Base-by-base conservation (phyloP, 1,140 invertebrate genomes). In the Dreissena rostriformis region DNA sequence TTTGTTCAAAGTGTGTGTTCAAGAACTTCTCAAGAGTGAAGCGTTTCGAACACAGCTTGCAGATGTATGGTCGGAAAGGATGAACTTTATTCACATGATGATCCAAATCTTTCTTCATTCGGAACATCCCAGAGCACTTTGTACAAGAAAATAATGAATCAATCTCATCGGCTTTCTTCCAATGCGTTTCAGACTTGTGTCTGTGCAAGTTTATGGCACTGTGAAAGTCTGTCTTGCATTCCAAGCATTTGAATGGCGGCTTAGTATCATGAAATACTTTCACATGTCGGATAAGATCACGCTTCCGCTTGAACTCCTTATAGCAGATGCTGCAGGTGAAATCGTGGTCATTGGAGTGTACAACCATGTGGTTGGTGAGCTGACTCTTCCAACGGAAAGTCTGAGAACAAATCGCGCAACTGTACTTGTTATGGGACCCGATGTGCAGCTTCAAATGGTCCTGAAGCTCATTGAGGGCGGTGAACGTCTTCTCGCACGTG, bases 241-340 rank as follows among this genome's bases (percentile, higher is more conserved):
- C 80, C 8, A 72, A 74, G 57, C 80, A 82, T 14, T 29, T 82
- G 49, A 73, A 82, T n/a, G 80, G 80, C n/a, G 80, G 80, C 61
- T 82, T 82, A 0, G 80, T 82, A 66, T 82, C 80, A 66, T 82
- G 80, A 68, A 73, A 82, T 19, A 82, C 73, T 65, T 82, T 82
- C 0, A 82, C 65, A 73, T 82, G 80, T 0, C 80, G 71, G 39
- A 51, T 82, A 1, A 82, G 49, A 65, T 82, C 80, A 29, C 80
- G 29, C 39, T 82, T 82, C 6, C 80, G 29, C 63, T 82, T 82
- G 53, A 82, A 82, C 63, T 82, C 63, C 7, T 63, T 52, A 2
- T n/a, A 29, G 53, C 80, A 82, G 61, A 82, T 63, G 22, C 24
- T 53, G 61, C 80, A 82, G 24, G 49, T 74, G 57, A 82, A 82